Conservation (phyloP, 1,140 invertebrate species). For the Drosophila rufa region DNA sequence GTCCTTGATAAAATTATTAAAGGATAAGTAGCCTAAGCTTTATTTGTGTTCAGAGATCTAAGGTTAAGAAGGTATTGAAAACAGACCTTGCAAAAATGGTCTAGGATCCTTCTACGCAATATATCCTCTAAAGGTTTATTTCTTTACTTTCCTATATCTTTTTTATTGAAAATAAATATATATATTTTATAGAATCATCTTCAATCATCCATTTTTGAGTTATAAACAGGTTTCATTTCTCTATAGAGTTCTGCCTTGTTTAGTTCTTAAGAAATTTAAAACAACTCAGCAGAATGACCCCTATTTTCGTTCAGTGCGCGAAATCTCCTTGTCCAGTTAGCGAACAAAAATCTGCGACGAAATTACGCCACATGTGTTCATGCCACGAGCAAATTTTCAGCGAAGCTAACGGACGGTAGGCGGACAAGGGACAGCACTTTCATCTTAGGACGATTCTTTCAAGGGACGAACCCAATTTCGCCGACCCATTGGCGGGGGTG, state of each 20-base stretch:
- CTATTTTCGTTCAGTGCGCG: slow-evolving; percentile 55
- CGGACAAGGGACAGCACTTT: slow-evolving; percentile 81
- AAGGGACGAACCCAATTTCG: slow-evolving; percentile 82
- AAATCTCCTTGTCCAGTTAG: slow-evolving; percentile 83
- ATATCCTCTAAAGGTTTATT: background rate
- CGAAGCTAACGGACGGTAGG: slow-evolving; percentile 75
- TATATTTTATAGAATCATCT: background rate
- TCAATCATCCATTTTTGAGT: background rate
- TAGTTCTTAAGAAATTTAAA: background rate
- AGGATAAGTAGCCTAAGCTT: no score
- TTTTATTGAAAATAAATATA: background rate
- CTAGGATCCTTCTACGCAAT: background rate
- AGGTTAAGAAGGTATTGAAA: background rate
- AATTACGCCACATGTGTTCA: slow-evolving; percentile 84
- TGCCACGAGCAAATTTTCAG: slow-evolving; percentile 83
- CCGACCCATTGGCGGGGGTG: slow-evolving; percentile 45
- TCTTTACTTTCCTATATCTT: background rate
- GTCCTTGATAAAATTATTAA: no score
- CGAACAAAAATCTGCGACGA: slow-evolving; percentile 83
- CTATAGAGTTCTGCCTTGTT: rapidly evolving
- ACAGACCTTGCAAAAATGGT: background rate
- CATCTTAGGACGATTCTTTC: slow-evolving; percentile 83
- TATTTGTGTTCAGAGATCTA: background rate
- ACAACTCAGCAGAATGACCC: background rate
- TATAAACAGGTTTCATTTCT: no score